These are phyloP conservation scores for Platygyra sinensis DNA, from an alignment of 64 coral and sea anemone species.

Conservation along the genomic window DNA sequence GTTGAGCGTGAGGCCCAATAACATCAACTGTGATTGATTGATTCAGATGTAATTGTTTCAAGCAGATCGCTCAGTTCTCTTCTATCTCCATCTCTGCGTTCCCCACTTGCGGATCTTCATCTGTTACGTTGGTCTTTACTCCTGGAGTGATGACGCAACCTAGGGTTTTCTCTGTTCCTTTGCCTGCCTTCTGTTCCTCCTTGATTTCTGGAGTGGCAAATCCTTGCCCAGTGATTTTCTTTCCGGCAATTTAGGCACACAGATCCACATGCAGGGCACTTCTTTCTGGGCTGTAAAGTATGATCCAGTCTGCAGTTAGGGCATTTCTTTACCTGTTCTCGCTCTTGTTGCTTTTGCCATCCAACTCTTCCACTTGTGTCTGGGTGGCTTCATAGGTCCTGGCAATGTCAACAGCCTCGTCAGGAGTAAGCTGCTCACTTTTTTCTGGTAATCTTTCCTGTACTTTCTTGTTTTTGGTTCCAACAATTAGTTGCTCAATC, in stretches of 20 bases:
- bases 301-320: constrained; percentile 24
- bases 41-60: constrained; percentile 50
- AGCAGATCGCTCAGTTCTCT: constrained; percentile 35
- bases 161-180: neutral
- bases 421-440: constrained; percentile 34
- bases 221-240: constrained; percentile 48
- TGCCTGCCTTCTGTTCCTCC: neutral
- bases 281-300: neutral
- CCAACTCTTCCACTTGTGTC: constrained; percentile 29
- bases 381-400: constrained; percentile 69
- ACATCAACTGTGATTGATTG: constrained; percentile 60
- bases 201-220: constrained; percentile 10
- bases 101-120: neutral
- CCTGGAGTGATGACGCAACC: neutral
- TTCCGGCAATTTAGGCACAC: constrained; percentile 37
- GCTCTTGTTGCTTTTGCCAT: neutral
- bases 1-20: neutral
- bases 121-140: constrained; percentile 10
- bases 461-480: constrained; percentile 58
- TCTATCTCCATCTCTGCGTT: neutral
- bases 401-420: constrained; percentile 51
- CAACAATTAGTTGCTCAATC: constrained; percentile 63
- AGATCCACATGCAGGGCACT: constrained; percentile 54
- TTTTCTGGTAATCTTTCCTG: constrained; percentile 54
- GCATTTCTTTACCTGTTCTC: no score